Conservation (phyloP, 2,113 vertebrate species). For the Heloderma charlesbogerti region DNA sequence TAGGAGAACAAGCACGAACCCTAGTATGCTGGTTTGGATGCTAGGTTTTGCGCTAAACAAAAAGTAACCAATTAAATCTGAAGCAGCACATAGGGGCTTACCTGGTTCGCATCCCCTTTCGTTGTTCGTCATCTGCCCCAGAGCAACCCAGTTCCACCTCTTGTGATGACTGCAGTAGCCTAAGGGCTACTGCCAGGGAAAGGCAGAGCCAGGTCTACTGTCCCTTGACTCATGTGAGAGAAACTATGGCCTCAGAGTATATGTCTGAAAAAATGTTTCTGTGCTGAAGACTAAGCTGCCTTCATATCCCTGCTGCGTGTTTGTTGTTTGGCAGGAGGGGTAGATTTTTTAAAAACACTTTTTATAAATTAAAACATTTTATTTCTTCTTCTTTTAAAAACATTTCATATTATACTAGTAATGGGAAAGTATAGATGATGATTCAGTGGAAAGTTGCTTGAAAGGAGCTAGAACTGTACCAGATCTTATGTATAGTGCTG, state of each 20-base stretch:
- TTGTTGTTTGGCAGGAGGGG: background rate
- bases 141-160: too few species aligned
- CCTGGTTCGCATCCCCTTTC: background rate
- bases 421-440: constrained; percentile 47
- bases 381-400: background rate
- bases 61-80: too few species aligned
- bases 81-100: background rate
- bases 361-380: background rate
- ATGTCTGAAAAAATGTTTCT: background rate
- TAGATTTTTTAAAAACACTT: background rate
- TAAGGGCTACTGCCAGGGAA: too few species aligned
- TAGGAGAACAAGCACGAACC: too few species aligned
- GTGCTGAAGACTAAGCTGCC: background rate
- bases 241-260: background rate
- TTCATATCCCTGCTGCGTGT: background rate
- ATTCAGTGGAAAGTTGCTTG: constrained; percentile 56
- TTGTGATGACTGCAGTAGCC: background rate
- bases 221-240: background rate
- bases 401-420: background rate
- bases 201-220: background rate
- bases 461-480: constrained; percentile 46
- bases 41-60: too few species aligned
- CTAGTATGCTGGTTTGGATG: too few species aligned
- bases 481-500: constrained; percentile 52
- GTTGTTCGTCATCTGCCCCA: background rate